A percentile compares a stretch with the other conserved stretches of the same genome.
Evolutionary conservation across 1,140 invertebrate genomes (phyloP).

Genomic region (Babylonia areolata): DNA sequence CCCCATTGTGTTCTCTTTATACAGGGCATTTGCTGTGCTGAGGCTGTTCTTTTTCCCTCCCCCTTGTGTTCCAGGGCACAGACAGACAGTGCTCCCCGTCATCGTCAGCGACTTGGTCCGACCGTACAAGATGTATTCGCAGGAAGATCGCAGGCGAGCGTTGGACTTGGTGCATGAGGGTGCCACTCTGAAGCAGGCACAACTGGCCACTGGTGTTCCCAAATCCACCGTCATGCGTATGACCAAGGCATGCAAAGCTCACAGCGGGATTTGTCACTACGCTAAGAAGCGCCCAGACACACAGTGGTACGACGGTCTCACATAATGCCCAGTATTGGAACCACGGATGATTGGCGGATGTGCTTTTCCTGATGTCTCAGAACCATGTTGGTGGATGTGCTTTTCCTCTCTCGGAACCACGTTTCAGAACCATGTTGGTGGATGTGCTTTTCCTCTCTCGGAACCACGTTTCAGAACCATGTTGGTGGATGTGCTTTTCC

Average conservation of each 20-base stretch:
- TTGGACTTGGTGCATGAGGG: constrained; percentile 23
- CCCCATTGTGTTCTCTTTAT: no score
- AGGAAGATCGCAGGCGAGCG: not conserved
- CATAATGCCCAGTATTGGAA: no score
- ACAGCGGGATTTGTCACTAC: not conserved
- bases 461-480: no score
- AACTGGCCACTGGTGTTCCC: not conserved
- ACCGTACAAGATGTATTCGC: not conserved
- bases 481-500: no score
- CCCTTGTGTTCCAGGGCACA: constrained; percentile 7
- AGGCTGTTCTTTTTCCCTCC: not conserved
- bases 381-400: no score
- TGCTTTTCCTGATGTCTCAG: no score
- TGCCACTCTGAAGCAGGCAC: constrained; percentile 15
- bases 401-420: no score
- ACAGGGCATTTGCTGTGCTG: no score
- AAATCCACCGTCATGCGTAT: constrained; percentile 13
- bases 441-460: no score
- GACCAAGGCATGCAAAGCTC: constrained; percentile 4
- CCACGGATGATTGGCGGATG: no score
- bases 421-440: no score
- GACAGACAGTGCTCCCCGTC: not conserved
- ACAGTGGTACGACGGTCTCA: not conserved
- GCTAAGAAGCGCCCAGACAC: not conserved
- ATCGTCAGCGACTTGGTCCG: not conserved